These are phyloP conservation scores for Corynorhinus townsendii DNA, from an alignment of 2,113 vertebrate genomes.

Conservation along the genomic window DNA sequence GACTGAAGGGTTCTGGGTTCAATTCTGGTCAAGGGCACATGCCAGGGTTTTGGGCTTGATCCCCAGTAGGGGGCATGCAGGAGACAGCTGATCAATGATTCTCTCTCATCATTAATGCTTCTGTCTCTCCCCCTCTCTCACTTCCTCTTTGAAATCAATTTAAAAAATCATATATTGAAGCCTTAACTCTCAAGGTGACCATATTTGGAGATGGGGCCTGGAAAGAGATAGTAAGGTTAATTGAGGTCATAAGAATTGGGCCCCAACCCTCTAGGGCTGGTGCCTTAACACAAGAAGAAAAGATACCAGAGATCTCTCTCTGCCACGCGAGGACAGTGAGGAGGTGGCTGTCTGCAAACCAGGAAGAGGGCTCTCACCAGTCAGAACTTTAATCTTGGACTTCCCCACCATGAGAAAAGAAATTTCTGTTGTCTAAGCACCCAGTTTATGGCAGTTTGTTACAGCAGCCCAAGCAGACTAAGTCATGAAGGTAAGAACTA, in stretches of 20 bases:
- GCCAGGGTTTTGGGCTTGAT: too few relatives aligned
- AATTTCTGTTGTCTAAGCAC: background rate
- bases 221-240: background rate
- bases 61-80: too few relatives aligned
- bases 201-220: background rate
- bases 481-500: background rate
- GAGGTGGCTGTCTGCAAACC: background rate
- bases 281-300: background rate
- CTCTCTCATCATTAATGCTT: too few relatives aligned
- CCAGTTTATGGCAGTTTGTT: background rate
- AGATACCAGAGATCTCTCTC: background rate
- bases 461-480: background rate
- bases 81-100: too few relatives aligned
- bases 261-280: background rate
- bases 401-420: background rate
- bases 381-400: background rate
- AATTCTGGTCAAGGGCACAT: too few relatives aligned
- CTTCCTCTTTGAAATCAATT: too few relatives aligned
- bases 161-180: background rate
- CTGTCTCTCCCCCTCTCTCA: too few relatives aligned
- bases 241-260: background rate
- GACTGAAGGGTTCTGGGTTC: too few relatives aligned
- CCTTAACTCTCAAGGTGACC: background rate
- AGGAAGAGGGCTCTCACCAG: background rate
- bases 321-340: background rate